A percentile compares a stretch with the other conserved stretches of the same genome.
These are phyloP conservation scores for Pteronura brasiliensis DNA, from an alignment of 2,113 vertebrate genomes.

Conservation along the genomic window DNA sequence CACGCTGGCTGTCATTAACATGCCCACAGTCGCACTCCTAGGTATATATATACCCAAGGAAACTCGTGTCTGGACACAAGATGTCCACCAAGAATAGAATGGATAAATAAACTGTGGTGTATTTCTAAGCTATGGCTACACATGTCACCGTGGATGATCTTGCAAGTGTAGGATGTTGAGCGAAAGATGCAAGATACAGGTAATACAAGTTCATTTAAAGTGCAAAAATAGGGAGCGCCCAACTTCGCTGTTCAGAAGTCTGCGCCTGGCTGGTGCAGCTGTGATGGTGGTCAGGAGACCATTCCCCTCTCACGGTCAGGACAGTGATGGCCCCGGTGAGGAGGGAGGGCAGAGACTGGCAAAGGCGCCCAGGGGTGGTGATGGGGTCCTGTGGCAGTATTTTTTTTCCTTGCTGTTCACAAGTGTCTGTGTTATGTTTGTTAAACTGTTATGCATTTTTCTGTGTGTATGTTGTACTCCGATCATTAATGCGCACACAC, in stretches of 20 bases:
- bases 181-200: background rate
- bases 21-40: background rate
- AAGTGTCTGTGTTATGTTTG: background rate
- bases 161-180: no score
- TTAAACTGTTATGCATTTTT: background rate
- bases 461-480: background rate
- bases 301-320: background rate
- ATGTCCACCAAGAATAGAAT: background rate
- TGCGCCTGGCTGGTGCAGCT: background rate
- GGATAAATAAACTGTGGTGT: background rate
- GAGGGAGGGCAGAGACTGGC: background rate
- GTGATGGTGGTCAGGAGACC: background rate
- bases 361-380: no score
- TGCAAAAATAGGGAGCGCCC: background rate
- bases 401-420: background rate
- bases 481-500: rapidly evolving
- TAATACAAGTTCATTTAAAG: background rate
- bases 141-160: rapidly evolving
- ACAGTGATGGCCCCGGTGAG: background rate
- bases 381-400: background rate
- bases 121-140: background rate
- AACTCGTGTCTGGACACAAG: background rate
- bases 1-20: rapidly evolving
- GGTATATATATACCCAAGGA: background rate
- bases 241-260: background rate